phyloP scores from a whole-genome alignment of 2,113 vertebrate genomes.

The Macroglossus sobrinus region DNA sequence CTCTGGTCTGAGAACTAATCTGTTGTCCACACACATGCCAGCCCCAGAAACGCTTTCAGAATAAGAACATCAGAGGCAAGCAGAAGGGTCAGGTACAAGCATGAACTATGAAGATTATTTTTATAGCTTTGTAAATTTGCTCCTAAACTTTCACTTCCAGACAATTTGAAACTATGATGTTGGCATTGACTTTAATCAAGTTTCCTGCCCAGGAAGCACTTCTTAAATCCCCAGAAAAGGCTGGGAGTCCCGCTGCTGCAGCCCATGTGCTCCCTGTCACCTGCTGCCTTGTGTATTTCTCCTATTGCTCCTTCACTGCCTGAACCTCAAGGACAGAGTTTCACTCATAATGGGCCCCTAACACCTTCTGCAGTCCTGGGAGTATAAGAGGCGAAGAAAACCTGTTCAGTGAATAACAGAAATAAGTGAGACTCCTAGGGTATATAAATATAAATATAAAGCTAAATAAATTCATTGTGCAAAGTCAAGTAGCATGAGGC shows the following conservation, averaged over 20 bases:
- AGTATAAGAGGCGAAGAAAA: background rate
- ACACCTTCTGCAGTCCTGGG: background rate
- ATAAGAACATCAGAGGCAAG: background rate
- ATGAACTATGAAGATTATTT: background rate
- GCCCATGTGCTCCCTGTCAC: background rate
- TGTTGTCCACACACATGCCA: background rate
- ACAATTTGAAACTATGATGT: background rate
- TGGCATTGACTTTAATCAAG: background rate
- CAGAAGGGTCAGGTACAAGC: background rate
- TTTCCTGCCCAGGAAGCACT: background rate
- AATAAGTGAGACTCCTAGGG: background rate
- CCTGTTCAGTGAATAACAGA: background rate
- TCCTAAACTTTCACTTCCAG: background rate
- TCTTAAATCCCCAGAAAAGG: background rate
- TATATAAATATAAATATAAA: background rate
- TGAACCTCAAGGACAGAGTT: background rate
- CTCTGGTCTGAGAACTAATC: background rate
- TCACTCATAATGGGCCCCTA: background rate
- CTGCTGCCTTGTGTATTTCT: background rate
- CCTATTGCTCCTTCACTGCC: rapidly evolving
- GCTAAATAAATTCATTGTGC: background rate
- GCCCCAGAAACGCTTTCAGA: background rate
- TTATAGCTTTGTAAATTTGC: background rate
- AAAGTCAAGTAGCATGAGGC: background rate
- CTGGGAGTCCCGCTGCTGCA: background rate